These are phyloP conservation scores for Achroia grisella DNA, from an alignment of 1,140 invertebrate species.

Conservation along the genomic window DNA sequence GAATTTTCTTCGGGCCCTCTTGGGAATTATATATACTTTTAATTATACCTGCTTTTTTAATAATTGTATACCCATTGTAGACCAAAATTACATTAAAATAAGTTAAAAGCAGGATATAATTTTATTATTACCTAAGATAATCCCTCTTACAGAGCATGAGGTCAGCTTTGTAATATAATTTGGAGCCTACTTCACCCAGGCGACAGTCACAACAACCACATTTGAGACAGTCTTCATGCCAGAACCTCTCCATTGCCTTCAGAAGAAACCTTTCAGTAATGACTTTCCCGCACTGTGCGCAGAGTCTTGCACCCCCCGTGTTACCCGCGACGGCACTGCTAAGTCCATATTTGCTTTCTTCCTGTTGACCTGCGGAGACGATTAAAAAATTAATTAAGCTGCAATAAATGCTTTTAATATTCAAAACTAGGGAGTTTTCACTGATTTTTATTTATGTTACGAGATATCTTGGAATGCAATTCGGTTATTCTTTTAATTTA, in stretches of 20 bases:
- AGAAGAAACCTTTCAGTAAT: constrained; percentile 85
- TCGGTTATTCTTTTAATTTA: too few relatives aligned
- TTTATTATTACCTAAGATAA: constrained; percentile 88
- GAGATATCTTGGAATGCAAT: too few relatives aligned
- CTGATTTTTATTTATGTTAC: too few relatives aligned
- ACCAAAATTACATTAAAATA: too few relatives aligned
- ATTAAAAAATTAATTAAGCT: constrained; percentile 2
- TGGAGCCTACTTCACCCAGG: constrained; percentile 93
- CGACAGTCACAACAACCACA: constrained; percentile 95
- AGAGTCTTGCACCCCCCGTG: constrained; percentile 74
- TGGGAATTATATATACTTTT: too few relatives aligned
- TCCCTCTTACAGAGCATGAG: constrained; percentile 94
- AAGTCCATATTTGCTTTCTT: constrained; percentile 62
- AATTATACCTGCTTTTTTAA: too few relatives aligned
- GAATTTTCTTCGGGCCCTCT: too few relatives aligned
- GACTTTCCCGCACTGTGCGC: constrained; percentile 83
- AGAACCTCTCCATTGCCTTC: constrained; percentile 89
- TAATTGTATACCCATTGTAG: too few relatives aligned
- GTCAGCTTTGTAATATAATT: constrained; percentile 93
- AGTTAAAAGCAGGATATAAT: too few relatives aligned
- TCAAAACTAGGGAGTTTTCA: too few relatives aligned
- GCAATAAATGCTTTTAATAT: too few relatives aligned
- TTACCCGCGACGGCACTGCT: constrained; percentile 50
- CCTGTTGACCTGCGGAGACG: constrained; percentile 51
- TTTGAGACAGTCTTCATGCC: constrained; percentile 96